These are phyloP conservation scores for Hipparchia sbordonii DNA, from an alignment of 2,888 invertebrate species.

Conservation along the genomic window DNA sequence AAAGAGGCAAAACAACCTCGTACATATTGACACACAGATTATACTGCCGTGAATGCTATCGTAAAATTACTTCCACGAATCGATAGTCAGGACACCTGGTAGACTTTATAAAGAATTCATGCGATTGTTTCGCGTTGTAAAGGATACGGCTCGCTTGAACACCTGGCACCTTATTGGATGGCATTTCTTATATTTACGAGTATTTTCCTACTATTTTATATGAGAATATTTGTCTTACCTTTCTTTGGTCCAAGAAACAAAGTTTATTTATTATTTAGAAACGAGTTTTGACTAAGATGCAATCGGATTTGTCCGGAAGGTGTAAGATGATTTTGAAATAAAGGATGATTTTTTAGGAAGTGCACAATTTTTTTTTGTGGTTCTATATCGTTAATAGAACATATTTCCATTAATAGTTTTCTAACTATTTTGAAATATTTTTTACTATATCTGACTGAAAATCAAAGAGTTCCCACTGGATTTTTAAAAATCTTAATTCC, in stretches of 20 bases:
- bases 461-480: no score
- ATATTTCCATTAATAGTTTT: no score
- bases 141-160: constrained; percentile 7
- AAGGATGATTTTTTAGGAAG: no score
- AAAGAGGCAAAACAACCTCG: no score
- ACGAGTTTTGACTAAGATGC: no score
- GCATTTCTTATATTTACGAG: constrained; percentile 13
- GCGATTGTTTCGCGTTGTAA: constrained; percentile 22
- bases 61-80: constrained; percentile 30
- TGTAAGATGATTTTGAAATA: not conserved
- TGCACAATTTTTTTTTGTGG: no score
- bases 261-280: not conserved
- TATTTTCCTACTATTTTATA: constrained; percentile 5
- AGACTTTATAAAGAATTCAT: constrained; percentile 34
- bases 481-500: no score
- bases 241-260: not conserved
- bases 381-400: no score
- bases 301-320: not conserved
- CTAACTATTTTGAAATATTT: no score
- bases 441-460: no score
- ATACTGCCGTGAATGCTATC: not conserved
- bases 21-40: constrained; percentile 8
- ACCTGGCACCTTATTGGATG: constrained; percentile 19
- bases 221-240: not conserved
- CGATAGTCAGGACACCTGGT: constrained; percentile 31